phyloP scores from a whole-genome alignment of 92 coral and sea anemone genomes.

The Parazoanthus darwini region DNA sequence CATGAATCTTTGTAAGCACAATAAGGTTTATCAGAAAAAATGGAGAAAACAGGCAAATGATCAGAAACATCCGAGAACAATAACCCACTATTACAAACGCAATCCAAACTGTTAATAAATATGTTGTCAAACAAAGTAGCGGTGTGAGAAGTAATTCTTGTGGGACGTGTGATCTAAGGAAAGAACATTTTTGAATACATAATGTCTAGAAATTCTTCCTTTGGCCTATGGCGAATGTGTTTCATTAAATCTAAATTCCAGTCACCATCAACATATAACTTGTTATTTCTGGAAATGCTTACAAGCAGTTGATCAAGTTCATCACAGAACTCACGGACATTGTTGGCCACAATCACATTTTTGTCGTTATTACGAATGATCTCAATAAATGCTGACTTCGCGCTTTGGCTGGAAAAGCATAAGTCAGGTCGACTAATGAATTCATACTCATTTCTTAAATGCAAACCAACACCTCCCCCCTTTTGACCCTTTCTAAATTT shows the following conservation, averaged over 20 bases:
- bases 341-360: conserved; percentile 15
- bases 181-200: conserved; percentile 45
- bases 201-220: conserved; percentile 47
- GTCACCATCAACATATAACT: neutral
- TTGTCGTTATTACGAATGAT: conserved; percentile 6
- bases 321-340: conserved; percentile 12
- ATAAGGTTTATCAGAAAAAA: no score
- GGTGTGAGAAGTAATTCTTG: conserved; percentile 41
- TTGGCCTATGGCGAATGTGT: conserved; percentile 15
- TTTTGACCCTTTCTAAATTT: conserved; percentile 34
- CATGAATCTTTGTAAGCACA: no score
- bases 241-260: conserved; percentile 39
- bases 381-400: conserved; percentile 18
- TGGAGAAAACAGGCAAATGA: no score
- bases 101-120: conserved; percentile 6
- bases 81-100: no score
- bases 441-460: conserved; percentile 19
- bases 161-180: conserved; percentile 38
- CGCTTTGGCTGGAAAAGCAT: conserved; percentile 25
- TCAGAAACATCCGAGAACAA: no score
- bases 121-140: conserved; percentile 55
- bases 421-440: conserved; percentile 46
- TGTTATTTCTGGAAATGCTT: neutral
- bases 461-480: conserved; percentile 46
- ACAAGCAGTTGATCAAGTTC: conserved; percentile 7